Base-by-base conservation (phyloP, 2,797 vertebrate genomes). In the Leucoraja ocellata region DNA sequence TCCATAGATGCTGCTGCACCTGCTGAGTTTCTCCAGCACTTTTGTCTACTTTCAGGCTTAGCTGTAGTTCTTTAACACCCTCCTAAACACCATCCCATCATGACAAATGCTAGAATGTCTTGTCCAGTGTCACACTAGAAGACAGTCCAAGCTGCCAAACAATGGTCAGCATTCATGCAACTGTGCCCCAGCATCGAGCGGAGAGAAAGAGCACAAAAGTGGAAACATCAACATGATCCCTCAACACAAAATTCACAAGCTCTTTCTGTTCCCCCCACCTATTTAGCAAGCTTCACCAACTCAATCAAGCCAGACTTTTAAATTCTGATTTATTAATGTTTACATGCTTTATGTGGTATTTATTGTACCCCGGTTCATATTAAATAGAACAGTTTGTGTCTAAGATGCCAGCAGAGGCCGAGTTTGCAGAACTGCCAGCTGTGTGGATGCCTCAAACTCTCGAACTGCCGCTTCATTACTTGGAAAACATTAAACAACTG, bases 391-490 rank as follows among this genome's bases (percentile, higher is more conserved):
- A 73, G 46, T 54, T 74, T 74, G 23, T 92, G 90, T 39, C 71
- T 14, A 54, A 76, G 90, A 39, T 92, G 36, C 68, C 39, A 76
- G 23, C 46, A 13, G 90, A 92, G 90, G 71, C 84, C 32, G n/a
- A 10, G 84, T 32, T 36, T 68, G 63, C 46, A 76, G 39, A 39
- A 92, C 46, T 74, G 39, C 68, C 28, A 76, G 71, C 95, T 96
- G 95, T 95, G 94, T 94, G 94, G 95, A 95, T 96, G 96, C 95
- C 96, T 94, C 95, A 95, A 96, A 96, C 96, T 94, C 95, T 95
- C 95, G 95, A 95, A 95, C 96, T 96, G 96, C 96, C 96, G 96
- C 95, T 95, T 96, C 96, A 97, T 96, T 97, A 97, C 96, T 96
- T 94, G 96, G 96, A 96, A 96, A 94, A 94, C 96, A 97, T 96